phyloP scores from a whole-genome alignment of 2,888 invertebrate species.

The Diogma glabrata region DNA sequence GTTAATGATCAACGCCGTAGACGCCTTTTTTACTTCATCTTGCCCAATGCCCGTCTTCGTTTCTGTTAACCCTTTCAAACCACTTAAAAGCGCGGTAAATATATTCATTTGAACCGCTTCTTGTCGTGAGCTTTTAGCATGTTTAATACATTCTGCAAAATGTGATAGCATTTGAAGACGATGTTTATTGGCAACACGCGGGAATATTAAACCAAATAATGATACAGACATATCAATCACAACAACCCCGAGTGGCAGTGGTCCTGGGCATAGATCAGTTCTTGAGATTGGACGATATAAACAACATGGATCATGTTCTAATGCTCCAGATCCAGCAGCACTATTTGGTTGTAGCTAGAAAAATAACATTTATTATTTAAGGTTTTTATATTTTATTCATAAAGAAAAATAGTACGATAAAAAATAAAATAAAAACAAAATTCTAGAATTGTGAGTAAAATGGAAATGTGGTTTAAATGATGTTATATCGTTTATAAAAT shows the following conservation, averaged over 20 bases:
- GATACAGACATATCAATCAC: conserved; percentile 91
- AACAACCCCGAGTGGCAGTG: conserved; percentile 86
- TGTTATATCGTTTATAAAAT: too few relatives aligned
- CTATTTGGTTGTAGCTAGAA: conserved; percentile 84
- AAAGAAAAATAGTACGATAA: too few relatives aligned
- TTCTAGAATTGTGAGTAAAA: too few relatives aligned
- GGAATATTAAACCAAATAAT: conserved; percentile 89
- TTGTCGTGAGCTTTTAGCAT: conserved; percentile 84
- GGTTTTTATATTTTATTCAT: too few relatives aligned
- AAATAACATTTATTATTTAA: neutral
- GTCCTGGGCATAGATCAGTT: conserved; percentile 48
- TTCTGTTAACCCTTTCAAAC: conserved; percentile 78
- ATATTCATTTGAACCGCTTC: conserved; percentile 96
- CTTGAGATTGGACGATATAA: conserved; percentile 60
- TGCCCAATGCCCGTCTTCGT: conserved; percentile 75
- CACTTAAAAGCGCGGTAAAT: conserved; percentile 83
- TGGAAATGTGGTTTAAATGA: too few relatives aligned
- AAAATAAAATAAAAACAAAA: too few relatives aligned
- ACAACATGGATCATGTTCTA: conserved; percentile 93
- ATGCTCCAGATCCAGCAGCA: conserved; percentile 88
- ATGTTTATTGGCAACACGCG: conserved; percentile 90
- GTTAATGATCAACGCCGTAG: conserved; percentile 67
- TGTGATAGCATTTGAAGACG: conserved; percentile 95
- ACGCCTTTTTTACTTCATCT: conserved; percentile 79
- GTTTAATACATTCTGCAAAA: conserved; percentile 87